Conservation (phyloP, 2,888 invertebrate species). For the Oxyteleia sp. region DNA sequence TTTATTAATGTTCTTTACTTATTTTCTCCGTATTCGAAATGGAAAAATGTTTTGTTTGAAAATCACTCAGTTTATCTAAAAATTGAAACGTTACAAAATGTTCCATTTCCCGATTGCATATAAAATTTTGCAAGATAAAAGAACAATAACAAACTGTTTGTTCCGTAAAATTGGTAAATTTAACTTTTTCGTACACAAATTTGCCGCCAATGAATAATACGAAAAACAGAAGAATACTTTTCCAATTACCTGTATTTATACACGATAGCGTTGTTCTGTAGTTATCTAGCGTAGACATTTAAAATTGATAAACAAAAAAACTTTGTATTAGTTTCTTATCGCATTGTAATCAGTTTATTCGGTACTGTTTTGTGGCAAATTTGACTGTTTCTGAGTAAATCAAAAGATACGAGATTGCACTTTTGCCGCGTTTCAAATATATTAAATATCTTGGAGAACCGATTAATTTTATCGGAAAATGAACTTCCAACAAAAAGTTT, state of each 20-base stretch:
- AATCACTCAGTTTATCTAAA: no score
- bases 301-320: not conserved
- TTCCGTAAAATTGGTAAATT: conserved; percentile 14
- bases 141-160: no score
- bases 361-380: not conserved
- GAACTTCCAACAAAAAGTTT: conserved; percentile 24
- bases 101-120: no score
- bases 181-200: conserved; percentile 9
- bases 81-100: no score
- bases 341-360: conserved; percentile 15
- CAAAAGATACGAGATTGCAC: conserved; percentile 10
- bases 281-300: not conserved
- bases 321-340: not conserved
- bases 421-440: conserved; percentile 32
- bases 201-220: not conserved
- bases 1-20: no score
- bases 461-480: conserved; percentile 47
- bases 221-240: conserved; percentile 5
- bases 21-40: no score
- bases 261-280: not conserved
- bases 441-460: conserved; percentile 33
- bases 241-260: not conserved
- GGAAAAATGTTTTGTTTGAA: no score
- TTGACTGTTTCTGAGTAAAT: conserved; percentile 2
- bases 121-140: no score